Conservation (phyloP, 2,797 vertebrate genomes). For the Notolepis coatsorum region DNA sequence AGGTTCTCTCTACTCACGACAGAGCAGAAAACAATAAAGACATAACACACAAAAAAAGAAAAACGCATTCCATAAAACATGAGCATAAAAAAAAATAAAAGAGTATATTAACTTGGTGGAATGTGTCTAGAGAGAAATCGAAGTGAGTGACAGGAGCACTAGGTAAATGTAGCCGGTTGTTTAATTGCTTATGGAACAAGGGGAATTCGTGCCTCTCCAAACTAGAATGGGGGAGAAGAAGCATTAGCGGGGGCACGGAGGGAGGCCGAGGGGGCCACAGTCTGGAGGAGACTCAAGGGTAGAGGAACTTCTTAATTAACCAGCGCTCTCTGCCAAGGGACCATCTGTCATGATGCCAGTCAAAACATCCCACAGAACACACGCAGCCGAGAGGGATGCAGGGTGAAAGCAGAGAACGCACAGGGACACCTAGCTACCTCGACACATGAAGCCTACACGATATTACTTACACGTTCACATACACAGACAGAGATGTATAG, state of each 20-base stretch:
- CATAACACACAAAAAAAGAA: background rate
- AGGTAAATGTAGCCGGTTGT: constrained; percentile 64
- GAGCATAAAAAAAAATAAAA: constrained; percentile 15
- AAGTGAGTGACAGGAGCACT: constrained; percentile 60
- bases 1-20: too few relatives aligned
- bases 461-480: constrained; percentile 2
- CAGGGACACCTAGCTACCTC: too few relatives aligned
- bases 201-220: constrained; percentile 69
- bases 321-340: constrained; percentile 67
- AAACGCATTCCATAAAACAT: constrained; percentile 8
- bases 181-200: constrained; percentile 73
- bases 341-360: constrained; percentile 69
- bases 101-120: constrained; percentile 25
- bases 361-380: constrained; percentile 58
- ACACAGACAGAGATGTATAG: background rate
- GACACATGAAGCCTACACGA: constrained; percentile 28
- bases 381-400: constrained; percentile 33
- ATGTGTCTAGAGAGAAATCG: constrained; percentile 49
- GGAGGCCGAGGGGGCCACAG: constrained; percentile 66
- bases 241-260: constrained; percentile 56
- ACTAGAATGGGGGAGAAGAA: constrained; percentile 54
- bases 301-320: constrained; percentile 79
- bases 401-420: constrained; percentile 28
- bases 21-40: background rate
- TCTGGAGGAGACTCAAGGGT: constrained; percentile 64